Evolutionary conservation across 2,797 vertebrate species (phyloP), one percentile per base, ranked within the genome.

Genomic region (Myiotriccus ornatus): DNA sequence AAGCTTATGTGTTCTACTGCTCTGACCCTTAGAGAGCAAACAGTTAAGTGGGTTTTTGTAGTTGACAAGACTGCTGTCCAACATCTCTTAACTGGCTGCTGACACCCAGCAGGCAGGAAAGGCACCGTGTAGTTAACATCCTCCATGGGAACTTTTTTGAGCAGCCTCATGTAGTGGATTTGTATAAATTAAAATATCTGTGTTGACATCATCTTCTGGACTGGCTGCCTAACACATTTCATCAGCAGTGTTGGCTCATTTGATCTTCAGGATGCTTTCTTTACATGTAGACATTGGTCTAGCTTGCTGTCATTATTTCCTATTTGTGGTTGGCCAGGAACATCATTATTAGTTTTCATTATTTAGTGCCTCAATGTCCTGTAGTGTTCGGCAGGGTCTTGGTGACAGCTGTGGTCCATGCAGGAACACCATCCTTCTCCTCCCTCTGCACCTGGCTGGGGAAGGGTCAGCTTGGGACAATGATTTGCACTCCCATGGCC

Each of bases 401-500:
- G 32, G 49, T 73, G 47, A 55, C 39, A 52, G 59, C 21, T 70
- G 63, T 57, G 63, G 79, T 44, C 20, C 49, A 60, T 4, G 1
- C n/a, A 44, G 46, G 32, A 71, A 15, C 8, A 1, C 35, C 47
- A 7, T 43, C 57, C 12, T 47, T 41, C 67, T 87, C 2, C 37
- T 62, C 7, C 41, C 30, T 34, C n/a, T 74, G 27, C 39, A 34
- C 0, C 37, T 49, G 39, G 27, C 16, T 50, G 44, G 9, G 32
- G 50, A 73, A 44, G 53, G 53, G 47, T 39, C 70, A 65, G 37
- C 25, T 13, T 62, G 64, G 79, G 55, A 59, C 52, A 55, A 20
- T 0, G 0, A 22, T 7, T 35, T 46, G 39, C 3, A 6, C 52
- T 69, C 41, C 41, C 0, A 0, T 53, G 84, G 62, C 67, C 52